Evolutionary conservation across 2,113 vertebrate genomes (phyloP).

Genomic region (Strix aluco): DNA sequence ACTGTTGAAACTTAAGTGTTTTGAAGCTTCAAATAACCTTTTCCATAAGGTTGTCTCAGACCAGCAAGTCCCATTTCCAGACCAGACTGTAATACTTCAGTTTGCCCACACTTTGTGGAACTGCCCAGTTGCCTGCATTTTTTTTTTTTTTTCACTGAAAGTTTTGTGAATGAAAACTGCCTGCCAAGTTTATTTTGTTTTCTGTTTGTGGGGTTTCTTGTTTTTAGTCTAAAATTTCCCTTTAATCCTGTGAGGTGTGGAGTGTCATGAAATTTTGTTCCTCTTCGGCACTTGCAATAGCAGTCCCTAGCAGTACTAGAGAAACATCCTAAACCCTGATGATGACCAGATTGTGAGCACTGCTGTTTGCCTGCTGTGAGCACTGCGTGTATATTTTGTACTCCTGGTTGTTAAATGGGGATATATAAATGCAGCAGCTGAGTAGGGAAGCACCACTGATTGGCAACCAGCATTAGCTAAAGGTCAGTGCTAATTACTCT

Average conservation of each 20-base stretch:
- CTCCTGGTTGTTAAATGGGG: background rate
- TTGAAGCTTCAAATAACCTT: background rate
- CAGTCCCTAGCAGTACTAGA: background rate
- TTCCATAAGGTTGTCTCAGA: background rate
- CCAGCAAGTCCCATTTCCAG: background rate
- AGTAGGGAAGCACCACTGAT: background rate
- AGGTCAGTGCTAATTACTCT: constrained; percentile 71
- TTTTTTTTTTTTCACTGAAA: background rate
- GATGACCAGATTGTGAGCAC: background rate
- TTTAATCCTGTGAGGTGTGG: background rate
- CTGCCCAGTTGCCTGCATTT: accelerated
- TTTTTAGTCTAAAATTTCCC: background rate
- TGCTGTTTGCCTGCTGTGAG: background rate
- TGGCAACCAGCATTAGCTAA: constrained; percentile 46
- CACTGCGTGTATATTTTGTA: accelerated
- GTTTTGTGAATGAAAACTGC: background rate
- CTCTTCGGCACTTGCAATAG: background rate
- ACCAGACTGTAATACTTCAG: background rate
- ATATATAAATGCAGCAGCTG: background rate
- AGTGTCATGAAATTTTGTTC: background rate
- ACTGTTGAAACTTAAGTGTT: background rate
- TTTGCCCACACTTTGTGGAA: accelerated
- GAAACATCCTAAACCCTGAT: background rate
- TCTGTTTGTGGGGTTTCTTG: accelerated
- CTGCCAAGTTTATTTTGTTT: background rate